Evolutionary conservation across 2,113 vertebrate genomes (phyloP).

Genomic region (Sarotherodon lohbergeri): DNA sequence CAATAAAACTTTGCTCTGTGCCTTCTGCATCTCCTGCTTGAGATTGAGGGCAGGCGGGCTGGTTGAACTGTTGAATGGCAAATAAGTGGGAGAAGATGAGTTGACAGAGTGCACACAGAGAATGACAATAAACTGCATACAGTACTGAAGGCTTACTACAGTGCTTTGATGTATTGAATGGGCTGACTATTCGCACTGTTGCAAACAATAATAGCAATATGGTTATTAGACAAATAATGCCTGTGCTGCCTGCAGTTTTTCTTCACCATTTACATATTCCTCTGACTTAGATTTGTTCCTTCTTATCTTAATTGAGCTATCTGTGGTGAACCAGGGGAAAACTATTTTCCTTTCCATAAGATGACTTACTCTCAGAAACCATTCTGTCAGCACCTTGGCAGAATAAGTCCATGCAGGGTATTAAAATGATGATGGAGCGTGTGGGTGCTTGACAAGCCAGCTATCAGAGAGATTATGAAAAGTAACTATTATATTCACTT

Average conservation of each 20-base stretch:
- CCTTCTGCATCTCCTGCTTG: slow-evolving; percentile 26
- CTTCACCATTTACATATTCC: slow-evolving; percentile 44
- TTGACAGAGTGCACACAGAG: slow-evolving; percentile 10
- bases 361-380: slow-evolving; percentile 59
- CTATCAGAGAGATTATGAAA: slow-evolving; percentile 59
- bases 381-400: slow-evolving; percentile 68
- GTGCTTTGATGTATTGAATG: background rate
- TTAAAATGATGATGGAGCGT: slow-evolving; percentile 68
- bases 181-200: background rate
- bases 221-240: slow-evolving; percentile 49
- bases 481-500: slow-evolving; percentile 52
- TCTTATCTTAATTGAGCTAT: slow-evolving; percentile 68
- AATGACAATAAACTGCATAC: slow-evolving; percentile 12
- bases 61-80: slow-evolving; percentile 51
- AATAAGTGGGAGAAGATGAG: slow-evolving; percentile 53
- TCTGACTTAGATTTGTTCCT: slow-evolving; percentile 45
- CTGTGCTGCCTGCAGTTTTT: slow-evolving; percentile 15
- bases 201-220: slow-evolving; percentile 5
- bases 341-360: slow-evolving; percentile 47
- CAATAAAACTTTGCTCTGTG: slow-evolving; percentile 67
- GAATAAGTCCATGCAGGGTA: slow-evolving; percentile 56
- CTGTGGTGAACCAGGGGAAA: slow-evolving; percentile 57
- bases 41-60: slow-evolving; percentile 58
- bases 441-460: slow-evolving; percentile 48
- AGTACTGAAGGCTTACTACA: background rate